Evolutionary conservation across 2,888 invertebrate genomes (phyloP).

Genomic region (Meghimatium bilineatum): DNA sequence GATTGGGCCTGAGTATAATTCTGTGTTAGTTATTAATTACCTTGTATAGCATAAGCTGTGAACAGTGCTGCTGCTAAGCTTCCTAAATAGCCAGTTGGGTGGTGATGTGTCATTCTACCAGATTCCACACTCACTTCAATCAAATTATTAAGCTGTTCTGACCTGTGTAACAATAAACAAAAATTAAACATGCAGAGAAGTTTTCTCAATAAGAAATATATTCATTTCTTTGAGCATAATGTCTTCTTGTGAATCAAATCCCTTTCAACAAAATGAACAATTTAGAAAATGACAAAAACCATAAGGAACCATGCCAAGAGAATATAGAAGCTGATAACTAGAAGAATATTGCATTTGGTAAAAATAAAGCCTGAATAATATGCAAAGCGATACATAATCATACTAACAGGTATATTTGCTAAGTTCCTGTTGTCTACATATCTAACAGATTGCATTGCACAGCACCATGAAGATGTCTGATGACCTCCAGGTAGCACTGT

Average conservation of each 20-base stretch:
- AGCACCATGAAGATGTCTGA: too few relatives aligned
- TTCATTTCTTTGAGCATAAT: too few relatives aligned
- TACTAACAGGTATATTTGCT: too few relatives aligned
- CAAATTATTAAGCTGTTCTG: slow-evolving; percentile 66
- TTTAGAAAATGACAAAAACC: background rate
- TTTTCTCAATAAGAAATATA: background rate
- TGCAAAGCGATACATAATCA: too few relatives aligned
- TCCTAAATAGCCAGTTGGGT: slow-evolving; percentile 75
- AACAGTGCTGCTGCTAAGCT: slow-evolving; percentile 73
- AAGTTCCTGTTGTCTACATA: too few relatives aligned
- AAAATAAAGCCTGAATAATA: too few relatives aligned
- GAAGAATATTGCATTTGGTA: background rate
- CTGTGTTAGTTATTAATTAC: slow-evolving; percentile 46
- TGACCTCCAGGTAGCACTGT: too few relatives aligned
- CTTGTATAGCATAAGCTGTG: slow-evolving; percentile 72
- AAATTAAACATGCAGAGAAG: background rate
- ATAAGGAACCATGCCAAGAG: background rate
- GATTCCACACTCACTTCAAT: slow-evolving; percentile 73
- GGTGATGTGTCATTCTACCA: slow-evolving; percentile 76
- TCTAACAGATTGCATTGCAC: too few relatives aligned
- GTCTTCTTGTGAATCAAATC: too few relatives aligned
- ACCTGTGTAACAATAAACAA: slow-evolving; percentile 47
- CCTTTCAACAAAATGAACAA: too few relatives aligned
- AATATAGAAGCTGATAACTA: background rate
- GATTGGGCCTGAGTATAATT: background rate